phyloP scores from a whole-genome alignment of 1,140 invertebrate species.

The Vanessa tameamea region DNA sequence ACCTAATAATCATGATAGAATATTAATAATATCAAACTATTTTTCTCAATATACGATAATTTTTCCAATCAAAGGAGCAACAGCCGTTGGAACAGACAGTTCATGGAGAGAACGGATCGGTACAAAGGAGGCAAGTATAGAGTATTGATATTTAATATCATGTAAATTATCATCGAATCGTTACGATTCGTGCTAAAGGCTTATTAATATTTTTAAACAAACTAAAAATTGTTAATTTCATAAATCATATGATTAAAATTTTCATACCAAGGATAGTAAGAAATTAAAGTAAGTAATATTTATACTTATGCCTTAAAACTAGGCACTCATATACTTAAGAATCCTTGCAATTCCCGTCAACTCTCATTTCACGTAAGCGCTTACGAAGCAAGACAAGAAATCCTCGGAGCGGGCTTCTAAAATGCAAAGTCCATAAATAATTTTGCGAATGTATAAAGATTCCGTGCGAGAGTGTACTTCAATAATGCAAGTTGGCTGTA shows the following conservation, averaged over 20 bases:
- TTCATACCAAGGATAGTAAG: background rate
- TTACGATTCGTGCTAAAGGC: no score
- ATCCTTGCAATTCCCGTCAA: constrained; percentile 7
- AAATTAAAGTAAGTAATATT: constrained; percentile 4
- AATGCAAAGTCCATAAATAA: constrained; percentile 58
- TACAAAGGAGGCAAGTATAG: no score
- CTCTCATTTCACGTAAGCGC: constrained; percentile 27
- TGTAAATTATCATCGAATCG: no score
- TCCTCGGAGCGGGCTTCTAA: constrained; percentile 34
- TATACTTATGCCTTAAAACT: background rate
- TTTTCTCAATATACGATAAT: no score
- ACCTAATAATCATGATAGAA: no score
- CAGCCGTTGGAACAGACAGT: no score
- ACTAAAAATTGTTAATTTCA: background rate
- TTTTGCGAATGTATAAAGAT: constrained; percentile 59
- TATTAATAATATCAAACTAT: no score
- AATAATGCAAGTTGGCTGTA: constrained; percentile 65
- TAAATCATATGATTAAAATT: background rate
- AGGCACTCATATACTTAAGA: constrained; percentile 2
- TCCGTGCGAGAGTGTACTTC: constrained; percentile 50
- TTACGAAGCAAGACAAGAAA: constrained; percentile 34
- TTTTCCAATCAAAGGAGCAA: no score
- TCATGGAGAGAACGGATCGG: no score
- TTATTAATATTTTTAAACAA: background rate
- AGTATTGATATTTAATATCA: no score